Evolutionary conservation across 1,140 invertebrate species (phyloP).

Genomic region (Parapsyche elsis): DNA sequence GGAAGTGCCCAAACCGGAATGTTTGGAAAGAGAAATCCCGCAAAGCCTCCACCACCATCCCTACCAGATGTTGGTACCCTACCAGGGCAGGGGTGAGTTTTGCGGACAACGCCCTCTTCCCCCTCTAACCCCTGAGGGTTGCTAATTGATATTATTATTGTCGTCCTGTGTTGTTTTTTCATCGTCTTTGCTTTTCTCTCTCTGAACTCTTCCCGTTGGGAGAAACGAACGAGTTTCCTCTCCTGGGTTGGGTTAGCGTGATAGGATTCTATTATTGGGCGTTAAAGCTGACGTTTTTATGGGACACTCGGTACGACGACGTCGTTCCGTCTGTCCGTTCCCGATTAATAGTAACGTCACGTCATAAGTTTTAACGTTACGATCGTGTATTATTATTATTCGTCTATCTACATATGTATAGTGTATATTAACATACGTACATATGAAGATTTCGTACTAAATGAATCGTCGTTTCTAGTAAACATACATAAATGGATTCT

Average conservation of each 20-base stretch:
- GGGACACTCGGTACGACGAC: constrained; percentile 24
- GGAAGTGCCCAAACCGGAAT: neutral
- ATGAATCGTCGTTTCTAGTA: too few species aligned
- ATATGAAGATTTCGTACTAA: too few species aligned
- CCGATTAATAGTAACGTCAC: too few species aligned
- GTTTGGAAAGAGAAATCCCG: neutral
- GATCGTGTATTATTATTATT: too few species aligned
- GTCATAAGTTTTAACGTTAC: too few species aligned
- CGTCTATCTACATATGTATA: too few species aligned
- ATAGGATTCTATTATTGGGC: constrained; percentile 33
- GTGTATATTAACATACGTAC: too few species aligned
- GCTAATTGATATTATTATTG: constrained; percentile 55
- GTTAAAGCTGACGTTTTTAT: constrained; percentile 28
- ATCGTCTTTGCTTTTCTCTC: neutral
- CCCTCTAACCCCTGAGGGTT: neutral
- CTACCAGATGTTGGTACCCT: neutral
- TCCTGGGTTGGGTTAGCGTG: constrained; percentile 8
- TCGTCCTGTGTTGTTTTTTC: constrained; percentile 40
- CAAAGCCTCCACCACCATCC: neutral
- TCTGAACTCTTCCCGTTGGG: neutral
- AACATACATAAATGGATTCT: neutral
- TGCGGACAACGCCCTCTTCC: too few species aligned
- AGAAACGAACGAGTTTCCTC: neutral
- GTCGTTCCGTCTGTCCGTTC: constrained; percentile 18
- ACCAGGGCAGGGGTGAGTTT: neutral